Conservation (phyloP, 2,888 invertebrate genomes). For the Polia nebulosa region DNA sequence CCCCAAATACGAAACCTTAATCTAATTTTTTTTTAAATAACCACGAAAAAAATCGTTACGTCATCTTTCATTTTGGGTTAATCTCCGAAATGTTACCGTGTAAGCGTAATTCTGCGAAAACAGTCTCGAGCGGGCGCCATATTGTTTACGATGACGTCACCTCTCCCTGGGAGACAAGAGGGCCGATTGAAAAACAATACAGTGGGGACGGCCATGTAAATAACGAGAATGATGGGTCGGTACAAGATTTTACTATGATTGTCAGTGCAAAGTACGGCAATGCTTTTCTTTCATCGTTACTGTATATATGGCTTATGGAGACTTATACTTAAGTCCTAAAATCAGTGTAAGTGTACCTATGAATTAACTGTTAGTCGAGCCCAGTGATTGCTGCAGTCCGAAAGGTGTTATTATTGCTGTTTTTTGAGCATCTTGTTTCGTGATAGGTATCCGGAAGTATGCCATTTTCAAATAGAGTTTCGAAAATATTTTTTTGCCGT, state of each 20-base stretch:
- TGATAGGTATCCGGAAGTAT: too few species aligned
- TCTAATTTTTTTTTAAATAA: slow-evolving; percentile 29
- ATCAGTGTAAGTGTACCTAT: too few species aligned
- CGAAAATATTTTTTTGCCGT: too few species aligned
- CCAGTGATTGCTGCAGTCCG: too few species aligned
- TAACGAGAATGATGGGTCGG: slow-evolving; percentile 58
- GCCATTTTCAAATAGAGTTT: too few species aligned
- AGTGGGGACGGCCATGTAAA: slow-evolving; percentile 61
- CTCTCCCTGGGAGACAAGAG: slow-evolving; percentile 58
- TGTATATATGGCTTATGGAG: slow-evolving; percentile 16
- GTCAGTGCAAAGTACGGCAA: slow-evolving; percentile 44
- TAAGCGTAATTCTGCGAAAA: slow-evolving; percentile 67
- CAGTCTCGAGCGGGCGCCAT: slow-evolving; percentile 68
- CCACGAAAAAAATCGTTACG: slow-evolving; percentile 42
- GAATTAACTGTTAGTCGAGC: too few species aligned
- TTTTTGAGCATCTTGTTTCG: too few species aligned
- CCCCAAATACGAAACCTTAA: slow-evolving; percentile 13
- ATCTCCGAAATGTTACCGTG: slow-evolving; percentile 63
- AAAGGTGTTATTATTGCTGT: too few species aligned
- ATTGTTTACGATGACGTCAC: slow-evolving; percentile 73
- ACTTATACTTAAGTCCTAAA: slow-evolving; percentile 27
- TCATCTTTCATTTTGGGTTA: slow-evolving; percentile 63
- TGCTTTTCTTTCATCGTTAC: slow-evolving; percentile 38
- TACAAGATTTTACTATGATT: slow-evolving; percentile 60
- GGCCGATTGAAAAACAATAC: slow-evolving; percentile 75